Evolutionary conservation across 1,140 invertebrate genomes (phyloP).

Genomic region (Eumaeus atala): DNA sequence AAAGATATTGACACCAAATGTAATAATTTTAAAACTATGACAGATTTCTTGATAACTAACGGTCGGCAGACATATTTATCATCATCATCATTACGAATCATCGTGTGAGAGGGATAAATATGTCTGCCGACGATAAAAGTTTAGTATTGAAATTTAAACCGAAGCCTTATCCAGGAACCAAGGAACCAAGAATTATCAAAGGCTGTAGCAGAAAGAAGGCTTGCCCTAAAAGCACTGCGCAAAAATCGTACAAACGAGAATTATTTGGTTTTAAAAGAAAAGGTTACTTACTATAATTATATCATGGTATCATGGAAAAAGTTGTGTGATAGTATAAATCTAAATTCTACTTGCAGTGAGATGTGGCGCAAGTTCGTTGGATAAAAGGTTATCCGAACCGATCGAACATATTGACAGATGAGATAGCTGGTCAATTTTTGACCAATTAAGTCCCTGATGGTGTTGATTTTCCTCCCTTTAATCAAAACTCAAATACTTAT

Average conservation of each 20-base stretch:
- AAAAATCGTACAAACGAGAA: too few species aligned
- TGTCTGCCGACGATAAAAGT: too few species aligned
- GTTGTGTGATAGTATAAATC: background rate
- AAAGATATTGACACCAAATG: too few species aligned
- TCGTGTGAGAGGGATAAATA: too few species aligned
- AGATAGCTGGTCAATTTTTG: background rate
- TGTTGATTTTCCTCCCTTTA: background rate
- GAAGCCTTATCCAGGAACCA: too few species aligned
- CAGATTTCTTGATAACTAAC: background rate
- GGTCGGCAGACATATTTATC: background rate
- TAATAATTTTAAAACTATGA: background rate
- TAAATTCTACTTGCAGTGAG: too few species aligned
- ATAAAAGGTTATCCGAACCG: background rate
- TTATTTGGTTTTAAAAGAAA: conserved; percentile 2
- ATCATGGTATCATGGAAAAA: background rate
- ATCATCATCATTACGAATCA: background rate
- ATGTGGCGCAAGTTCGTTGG: background rate
- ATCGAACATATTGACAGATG: background rate
- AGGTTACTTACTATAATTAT: too few species aligned
- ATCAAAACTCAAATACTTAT: background rate
- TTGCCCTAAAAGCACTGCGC: too few species aligned
- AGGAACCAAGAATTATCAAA: background rate
- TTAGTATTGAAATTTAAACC: too few species aligned
- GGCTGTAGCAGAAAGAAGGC: too few species aligned
- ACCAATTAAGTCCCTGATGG: background rate